Evolutionary conservation across 2,888 invertebrate species (phyloP).

Genomic region (Cheilosia vulpina): DNA sequence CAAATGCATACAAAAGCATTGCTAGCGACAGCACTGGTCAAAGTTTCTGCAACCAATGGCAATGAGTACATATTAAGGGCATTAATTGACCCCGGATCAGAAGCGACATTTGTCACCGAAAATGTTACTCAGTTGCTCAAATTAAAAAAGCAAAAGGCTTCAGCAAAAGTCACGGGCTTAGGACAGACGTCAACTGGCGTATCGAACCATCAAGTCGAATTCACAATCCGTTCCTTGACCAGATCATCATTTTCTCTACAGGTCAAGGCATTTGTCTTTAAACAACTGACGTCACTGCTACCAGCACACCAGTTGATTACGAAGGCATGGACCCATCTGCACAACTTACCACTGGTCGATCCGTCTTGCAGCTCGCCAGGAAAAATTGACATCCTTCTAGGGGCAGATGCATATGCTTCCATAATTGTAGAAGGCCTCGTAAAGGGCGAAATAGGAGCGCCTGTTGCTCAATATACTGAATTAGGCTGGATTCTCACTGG

Average conservation of each 20-base stretch:
- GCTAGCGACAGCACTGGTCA: constrained; percentile 10
- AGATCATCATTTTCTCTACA: not conserved
- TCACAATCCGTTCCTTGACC: not conserved
- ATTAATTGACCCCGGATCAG: constrained; percentile 14
- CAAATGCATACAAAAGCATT: constrained; percentile 3
- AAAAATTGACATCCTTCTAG: not conserved
- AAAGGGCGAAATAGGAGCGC: not conserved
- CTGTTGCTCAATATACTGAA: constrained; percentile 13
- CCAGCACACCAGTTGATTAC: too few relatives aligned
- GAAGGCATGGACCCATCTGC: not conserved
- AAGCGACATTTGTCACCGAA: constrained; percentile 5
- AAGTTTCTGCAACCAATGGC: not conserved
- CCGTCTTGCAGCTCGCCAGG: not conserved
- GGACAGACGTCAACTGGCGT: not conserved
- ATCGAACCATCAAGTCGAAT: too few relatives aligned
- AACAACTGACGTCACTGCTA: constrained; percentile 2
- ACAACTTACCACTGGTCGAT: not conserved
- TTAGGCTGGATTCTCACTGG: constrained; percentile 19
- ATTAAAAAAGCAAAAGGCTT: not conserved
- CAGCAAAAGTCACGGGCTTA: not conserved
- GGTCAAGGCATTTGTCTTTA: constrained; percentile 7
- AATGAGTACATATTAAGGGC: not conserved
- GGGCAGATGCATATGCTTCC: not conserved
- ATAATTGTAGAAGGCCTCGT: not conserved
- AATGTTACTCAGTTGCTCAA: not conserved